These are phyloP conservation scores for Noctua comes DNA, from an alignment of 2,888 invertebrate genomes.

Conservation along the genomic window DNA sequence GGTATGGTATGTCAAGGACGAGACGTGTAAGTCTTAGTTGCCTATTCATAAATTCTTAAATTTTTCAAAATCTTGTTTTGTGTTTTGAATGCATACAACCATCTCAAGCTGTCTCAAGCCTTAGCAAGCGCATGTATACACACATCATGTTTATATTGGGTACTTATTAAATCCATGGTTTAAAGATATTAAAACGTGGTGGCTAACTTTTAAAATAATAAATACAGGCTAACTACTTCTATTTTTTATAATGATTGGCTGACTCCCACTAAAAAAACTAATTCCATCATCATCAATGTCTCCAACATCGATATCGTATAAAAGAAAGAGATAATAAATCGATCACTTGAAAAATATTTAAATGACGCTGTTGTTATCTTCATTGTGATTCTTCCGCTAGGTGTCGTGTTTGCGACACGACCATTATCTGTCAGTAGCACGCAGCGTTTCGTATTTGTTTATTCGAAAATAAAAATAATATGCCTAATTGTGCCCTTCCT, in stretches of 20 bases:
- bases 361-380: not conserved
- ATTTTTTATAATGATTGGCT: not conserved
- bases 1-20: not conserved
- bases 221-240: not conserved
- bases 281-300: not conserved
- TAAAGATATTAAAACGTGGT: not conserved
- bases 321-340: not conserved
- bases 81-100: not conserved
- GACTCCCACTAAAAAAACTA: not conserved
- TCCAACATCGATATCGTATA: not conserved
- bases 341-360: not conserved
- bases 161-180: not conserved
- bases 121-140: not conserved
- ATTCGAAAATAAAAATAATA: constrained; percentile 9
- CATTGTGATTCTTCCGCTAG: constrained; percentile 8
- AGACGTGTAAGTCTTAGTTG: not conserved
- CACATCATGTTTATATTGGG: not conserved
- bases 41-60: not conserved
- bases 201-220: not conserved
- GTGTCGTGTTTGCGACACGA: constrained; percentile 28
- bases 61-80: not conserved
- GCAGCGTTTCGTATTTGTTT: constrained; percentile 20
- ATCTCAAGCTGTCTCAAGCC: not conserved
- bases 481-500: constrained; percentile 26
- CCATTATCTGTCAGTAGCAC: constrained; percentile 2